Conservation (phyloP, 2,113 vertebrate genomes). For the Marmota flaviventris region DNA sequence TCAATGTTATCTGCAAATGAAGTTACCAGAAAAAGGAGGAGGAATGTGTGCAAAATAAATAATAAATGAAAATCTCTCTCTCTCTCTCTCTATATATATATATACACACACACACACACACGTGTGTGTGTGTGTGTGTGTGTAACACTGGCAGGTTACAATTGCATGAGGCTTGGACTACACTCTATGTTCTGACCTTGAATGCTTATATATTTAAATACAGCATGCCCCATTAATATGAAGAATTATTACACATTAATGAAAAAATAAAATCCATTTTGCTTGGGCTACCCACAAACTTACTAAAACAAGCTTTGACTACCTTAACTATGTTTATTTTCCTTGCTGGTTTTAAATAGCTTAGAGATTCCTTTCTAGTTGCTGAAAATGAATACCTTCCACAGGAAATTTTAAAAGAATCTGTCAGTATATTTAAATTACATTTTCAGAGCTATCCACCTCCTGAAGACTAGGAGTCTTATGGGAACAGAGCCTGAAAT, state of each 20-base stretch:
- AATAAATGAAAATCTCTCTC: background rate
- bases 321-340: background rate
- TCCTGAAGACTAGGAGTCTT: background rate
- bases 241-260: background rate
- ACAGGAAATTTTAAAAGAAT: background rate
- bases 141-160: background rate
- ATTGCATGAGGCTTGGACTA: background rate
- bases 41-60: background rate
- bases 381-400: background rate
- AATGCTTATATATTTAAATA: background rate
- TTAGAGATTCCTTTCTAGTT: background rate
- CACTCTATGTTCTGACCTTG: background rate
- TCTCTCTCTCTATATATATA: too few relatives aligned
- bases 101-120: background rate
- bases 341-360: background rate
- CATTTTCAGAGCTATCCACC: background rate
- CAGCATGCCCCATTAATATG: background rate
- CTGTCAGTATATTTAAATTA: background rate
- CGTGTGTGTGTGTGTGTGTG: too few relatives aligned
- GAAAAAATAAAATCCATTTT: background rate
- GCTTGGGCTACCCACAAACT: constrained; percentile 16
- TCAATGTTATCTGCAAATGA: background rate
- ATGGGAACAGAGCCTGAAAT: background rate
- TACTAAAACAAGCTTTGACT: background rate
- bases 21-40: background rate